Percentiles rank a stretch among this genome's conserved stretches.
Evolutionary conservation across 1,140 invertebrate species (phyloP).

Genomic region (Anthonomus grandis): DNA sequence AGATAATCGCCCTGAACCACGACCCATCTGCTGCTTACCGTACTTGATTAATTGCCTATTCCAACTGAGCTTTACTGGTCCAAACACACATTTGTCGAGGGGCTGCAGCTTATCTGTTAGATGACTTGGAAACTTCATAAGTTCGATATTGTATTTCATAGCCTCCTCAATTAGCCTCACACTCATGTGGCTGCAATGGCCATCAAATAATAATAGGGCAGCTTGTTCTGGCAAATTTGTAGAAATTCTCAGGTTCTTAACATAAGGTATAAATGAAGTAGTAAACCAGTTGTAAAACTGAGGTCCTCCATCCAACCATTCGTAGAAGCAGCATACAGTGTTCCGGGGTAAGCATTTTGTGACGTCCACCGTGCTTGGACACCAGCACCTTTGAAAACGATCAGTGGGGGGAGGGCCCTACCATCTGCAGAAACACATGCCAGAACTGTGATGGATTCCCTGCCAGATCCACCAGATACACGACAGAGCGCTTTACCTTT

Average conservation of each 20-base stretch:
- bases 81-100: conserved; percentile 25
- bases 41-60: conserved; percentile 29
- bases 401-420: conserved; percentile 36
- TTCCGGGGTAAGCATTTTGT: conserved; percentile 36
- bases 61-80: conserved; percentile 39
- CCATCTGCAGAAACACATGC: conserved; percentile 39
- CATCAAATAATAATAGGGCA: conserved; percentile 20
- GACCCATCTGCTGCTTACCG: conserved; percentile 23
- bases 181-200: conserved; percentile 23
- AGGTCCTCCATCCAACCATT: conserved; percentile 45
- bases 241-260: conserved; percentile 12
- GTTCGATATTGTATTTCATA: conserved; percentile 16
- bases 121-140: conserved; percentile 28
- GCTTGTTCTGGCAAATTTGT: conserved; percentile 14
- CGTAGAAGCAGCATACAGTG: conserved; percentile 36
- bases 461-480: conserved; percentile 37
- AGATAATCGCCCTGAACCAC: conserved; percentile 17
- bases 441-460: conserved; percentile 38
- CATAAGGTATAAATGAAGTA: conserved; percentile 18
- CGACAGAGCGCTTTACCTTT: conserved; percentile 36
- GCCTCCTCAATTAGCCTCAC: conserved; percentile 18
- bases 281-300: conserved; percentile 40
- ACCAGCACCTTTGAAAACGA: conserved; percentile 39
- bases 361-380: conserved; percentile 41
- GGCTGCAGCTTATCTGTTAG: conserved; percentile 25